Base-by-base conservation (phyloP, 2,888 invertebrate species). In the Drosophila hawaiiensis region DNA sequence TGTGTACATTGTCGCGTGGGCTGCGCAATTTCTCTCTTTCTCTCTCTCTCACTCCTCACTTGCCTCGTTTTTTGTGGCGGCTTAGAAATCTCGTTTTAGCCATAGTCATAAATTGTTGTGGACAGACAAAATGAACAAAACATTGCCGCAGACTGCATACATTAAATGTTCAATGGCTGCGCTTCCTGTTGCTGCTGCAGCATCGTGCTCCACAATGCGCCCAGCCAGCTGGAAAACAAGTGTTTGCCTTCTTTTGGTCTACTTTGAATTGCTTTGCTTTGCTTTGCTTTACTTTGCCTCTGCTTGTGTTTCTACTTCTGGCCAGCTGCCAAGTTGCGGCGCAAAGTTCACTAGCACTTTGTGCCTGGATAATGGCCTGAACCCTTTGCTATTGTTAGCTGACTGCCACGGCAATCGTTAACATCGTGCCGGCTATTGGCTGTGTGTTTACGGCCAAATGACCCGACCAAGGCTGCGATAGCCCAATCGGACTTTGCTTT, bases 81-180 rank as follows among this genome's bases (percentile, higher is more conserved):
- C 28, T 25, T 25, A 9, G 16, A 29, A 47, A 43, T 53, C 62
- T 41, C 54, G 50, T 69, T 76, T 35, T 54, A 47, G 22, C 60
- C 71, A 41, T 54, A 65, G 58, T 54, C 58, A 74, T 76, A 76
- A 76, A 73, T 76, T 60, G 25, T 22, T 14, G 39, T 31, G 41
- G 50, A 43, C 58, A 47, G 28, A 1, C 19, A 19, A 35, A 22
- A 25, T 31, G 61, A 61, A 19, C 63, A 71, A 60, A 71, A 41
- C 9, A 59, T 39, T 61, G 37, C 31, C 28, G 65, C 63, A 41
- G 41, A 49, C 72, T 88, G 85, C 85, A 88, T 82, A 78, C 76
- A 90, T 86, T 90, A 82, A 85, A 64, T 90, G 81, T 84, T 84
- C 85, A 90, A 74, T 88, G 90, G 78, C 81, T 83, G 83, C 72